phyloP scores from a whole-genome alignment of 2,888 invertebrate genomes.

The Eueremaeus valkanovi region DNA sequence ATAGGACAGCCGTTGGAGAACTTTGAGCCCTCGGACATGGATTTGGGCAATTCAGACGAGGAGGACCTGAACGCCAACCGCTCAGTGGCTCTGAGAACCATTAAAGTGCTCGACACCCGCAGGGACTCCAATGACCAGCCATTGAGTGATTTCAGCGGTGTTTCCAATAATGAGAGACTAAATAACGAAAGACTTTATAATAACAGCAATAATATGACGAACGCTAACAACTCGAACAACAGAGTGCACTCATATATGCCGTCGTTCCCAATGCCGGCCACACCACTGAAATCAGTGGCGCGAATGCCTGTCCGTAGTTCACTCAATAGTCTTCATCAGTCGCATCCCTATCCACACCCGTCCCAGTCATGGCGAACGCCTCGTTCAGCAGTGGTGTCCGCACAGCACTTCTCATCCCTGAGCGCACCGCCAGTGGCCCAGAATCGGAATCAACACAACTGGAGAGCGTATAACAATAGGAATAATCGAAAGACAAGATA shows the following conservation, averaged over 20 bases:
- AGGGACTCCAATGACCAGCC: not conserved
- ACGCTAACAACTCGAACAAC: not conserved
- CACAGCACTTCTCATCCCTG: not conserved
- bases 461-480: not conserved
- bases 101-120: conserved; percentile 5
- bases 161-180: not conserved
- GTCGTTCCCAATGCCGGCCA: conserved; percentile 23
- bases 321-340: not conserved
- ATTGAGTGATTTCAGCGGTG: conserved; percentile 10
- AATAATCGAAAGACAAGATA: conserved; percentile 3
- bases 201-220: not conserved
- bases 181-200: not conserved
- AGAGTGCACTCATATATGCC: conserved; percentile 8
- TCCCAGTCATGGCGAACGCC: not conserved
- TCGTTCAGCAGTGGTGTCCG: not conserved
- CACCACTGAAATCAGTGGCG: conserved; percentile 27
- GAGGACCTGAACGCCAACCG: conserved; percentile 22
- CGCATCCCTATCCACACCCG: not conserved
- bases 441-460: not conserved
- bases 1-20: conserved; percentile 32
- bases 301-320: not conserved
- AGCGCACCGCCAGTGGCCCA: not conserved
- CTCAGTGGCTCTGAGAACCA: not conserved
- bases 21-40: conserved; percentile 46
- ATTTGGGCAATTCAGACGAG: conserved; percentile 44